Evolutionary conservation across 2,888 invertebrate genomes (phyloP), one percentile per base, ranked within the genome.

Genomic region (Yponomeuta plumbellus): DNA sequence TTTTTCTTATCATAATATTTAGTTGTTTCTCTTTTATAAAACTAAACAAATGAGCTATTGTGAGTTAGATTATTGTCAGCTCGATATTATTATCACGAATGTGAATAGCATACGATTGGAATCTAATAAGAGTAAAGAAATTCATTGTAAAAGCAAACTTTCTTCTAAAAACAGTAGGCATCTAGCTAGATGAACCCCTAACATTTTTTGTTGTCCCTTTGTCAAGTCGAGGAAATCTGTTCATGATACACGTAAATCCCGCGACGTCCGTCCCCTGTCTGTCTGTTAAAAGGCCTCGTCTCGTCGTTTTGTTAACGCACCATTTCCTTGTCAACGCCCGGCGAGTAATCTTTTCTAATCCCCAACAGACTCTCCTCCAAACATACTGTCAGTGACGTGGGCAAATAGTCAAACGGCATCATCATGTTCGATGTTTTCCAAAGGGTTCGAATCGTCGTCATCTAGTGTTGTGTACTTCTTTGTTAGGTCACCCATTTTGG

Each of bases 211-310:
- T 83, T 81, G 85, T 86, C 81, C 84, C 81, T 87, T 86, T 86
- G 85, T 86, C 81, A 80, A 78, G 78, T 81, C 83, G 64, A 83
- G 86, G 86, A 87, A 87, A 88, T 87, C 86, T 87, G 86, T 86
- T 83, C 83, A 80, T 87, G 87, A 87, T 88, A 87, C 85, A 83
- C 80, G 85, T 86, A 86, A 87, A 88, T 88, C 87, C 86, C 80
- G 85, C 83, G 80, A 76, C 84, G 85, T 85, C 88, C 88, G 65
- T 66, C 65, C 65, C 86, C 82, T 86, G 88, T 87, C 86, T 81
- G 85, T 84, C 81, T 80, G 84, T 83, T 84, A 85, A 86, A 86
- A 85, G 86, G 86, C 80, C 86, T 83, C 86, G 83, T 85, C 85
- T 81, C 80, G 73, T 77, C 82, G 83, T 87, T 86, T 85, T 86